Evolutionary conservation across 1,140 invertebrate genomes (phyloP).

Genomic region (Dendrolimus kikuchii): DNA sequence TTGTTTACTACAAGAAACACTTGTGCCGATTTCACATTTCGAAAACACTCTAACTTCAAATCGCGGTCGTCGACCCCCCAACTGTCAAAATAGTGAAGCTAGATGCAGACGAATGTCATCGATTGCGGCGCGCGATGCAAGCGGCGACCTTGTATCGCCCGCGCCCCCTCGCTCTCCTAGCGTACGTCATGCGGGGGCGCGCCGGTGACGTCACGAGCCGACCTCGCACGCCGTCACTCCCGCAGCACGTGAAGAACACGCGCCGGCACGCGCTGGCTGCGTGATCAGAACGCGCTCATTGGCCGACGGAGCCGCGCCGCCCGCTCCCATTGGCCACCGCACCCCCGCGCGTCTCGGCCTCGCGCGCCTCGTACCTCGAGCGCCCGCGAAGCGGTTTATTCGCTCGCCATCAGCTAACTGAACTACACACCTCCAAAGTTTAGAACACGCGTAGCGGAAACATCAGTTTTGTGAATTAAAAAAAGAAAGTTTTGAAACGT

Average conservation of each 20-base stretch:
- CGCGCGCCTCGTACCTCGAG: constrained; percentile 40
- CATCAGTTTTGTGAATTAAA: constrained; percentile 62
- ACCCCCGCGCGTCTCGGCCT: constrained; percentile 24
- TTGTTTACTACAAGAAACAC: neutral
- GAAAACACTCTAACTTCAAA: too few species aligned
- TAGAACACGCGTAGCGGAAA: constrained; percentile 24
- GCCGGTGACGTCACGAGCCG: constrained; percentile 71
- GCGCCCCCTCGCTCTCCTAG: constrained; percentile 22
- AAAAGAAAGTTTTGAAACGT: constrained; percentile 54
- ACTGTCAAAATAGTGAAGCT: constrained; percentile 41
- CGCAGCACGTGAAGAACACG: constrained; percentile 75
- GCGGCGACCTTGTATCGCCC: constrained; percentile 51
- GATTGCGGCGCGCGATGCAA: constrained; percentile 24
- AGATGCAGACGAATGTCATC: constrained; percentile 24
- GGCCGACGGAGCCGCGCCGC: constrained; percentile 54
- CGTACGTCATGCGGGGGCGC: constrained; percentile 60
- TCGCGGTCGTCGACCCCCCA: constrained; percentile 41
- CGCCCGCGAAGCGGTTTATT: constrained; percentile 58
- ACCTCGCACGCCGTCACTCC: constrained; percentile 67
- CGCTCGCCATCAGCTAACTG: constrained; percentile 51
- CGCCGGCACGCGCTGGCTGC: constrained; percentile 67
- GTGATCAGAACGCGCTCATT: constrained; percentile 68
- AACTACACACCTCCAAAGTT: constrained; percentile 36
- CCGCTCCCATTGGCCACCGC: constrained; percentile 25
- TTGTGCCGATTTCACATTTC: too few species aligned